phyloP scores from a whole-genome alignment of 2,888 invertebrate genomes.

The Lepidonotus clava region DNA sequence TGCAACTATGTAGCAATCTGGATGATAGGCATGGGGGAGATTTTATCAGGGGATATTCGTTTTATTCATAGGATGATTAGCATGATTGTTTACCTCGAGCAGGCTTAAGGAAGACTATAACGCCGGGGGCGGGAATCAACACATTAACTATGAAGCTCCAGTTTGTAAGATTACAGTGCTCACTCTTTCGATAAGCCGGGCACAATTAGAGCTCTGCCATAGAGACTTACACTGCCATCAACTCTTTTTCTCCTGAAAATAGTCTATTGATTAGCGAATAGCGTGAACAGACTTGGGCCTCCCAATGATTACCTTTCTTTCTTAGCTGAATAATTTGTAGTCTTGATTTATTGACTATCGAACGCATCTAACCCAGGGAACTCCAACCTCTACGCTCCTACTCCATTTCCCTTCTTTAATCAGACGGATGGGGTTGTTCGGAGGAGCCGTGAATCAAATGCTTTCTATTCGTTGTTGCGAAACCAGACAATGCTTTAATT shows the following conservation, averaged over 20 bases:
- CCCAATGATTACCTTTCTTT: not conserved
- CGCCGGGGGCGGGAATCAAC: not conserved
- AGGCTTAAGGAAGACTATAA: not conserved
- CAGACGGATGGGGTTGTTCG: too few relatives aligned
- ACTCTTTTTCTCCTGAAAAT: not conserved
- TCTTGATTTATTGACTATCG: conserved; percentile 2
- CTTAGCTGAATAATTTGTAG: not conserved
- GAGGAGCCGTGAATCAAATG: too few relatives aligned
- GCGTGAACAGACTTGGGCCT: not conserved
- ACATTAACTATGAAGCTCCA: not conserved
- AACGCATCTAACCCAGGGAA: not conserved
- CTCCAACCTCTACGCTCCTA: too few relatives aligned
- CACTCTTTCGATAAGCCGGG: not conserved
- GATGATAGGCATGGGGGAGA: not conserved
- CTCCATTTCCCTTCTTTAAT: too few relatives aligned
- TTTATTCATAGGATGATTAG: conserved; percentile 34
- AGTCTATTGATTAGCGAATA: not conserved
- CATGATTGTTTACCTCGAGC: not conserved
- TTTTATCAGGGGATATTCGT: not conserved
- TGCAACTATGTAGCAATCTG: conserved; percentile 7
- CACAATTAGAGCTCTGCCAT: not conserved
- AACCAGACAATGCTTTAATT: not conserved
- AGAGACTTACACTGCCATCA: not conserved
- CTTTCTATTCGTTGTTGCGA: not conserved
- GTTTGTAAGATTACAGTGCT: not conserved